Conservation (phyloP, 2,113 vertebrate genomes). For the Bubalus kerabau region DNA sequence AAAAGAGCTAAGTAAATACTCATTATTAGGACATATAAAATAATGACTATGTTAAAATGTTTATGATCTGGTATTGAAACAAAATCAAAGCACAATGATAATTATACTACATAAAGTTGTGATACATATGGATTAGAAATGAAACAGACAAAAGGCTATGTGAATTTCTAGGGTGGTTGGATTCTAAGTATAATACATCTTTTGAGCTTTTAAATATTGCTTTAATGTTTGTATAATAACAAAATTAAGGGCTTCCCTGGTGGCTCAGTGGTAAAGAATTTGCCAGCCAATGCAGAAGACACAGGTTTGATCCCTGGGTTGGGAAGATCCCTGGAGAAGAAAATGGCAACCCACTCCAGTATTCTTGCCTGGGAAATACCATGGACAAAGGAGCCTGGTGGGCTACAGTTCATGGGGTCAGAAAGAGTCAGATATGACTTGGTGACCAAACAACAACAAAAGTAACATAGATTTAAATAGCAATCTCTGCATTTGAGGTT, state of each 20-base stretch:
- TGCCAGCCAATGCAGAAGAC: not conserved
- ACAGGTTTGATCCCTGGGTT: not conserved
- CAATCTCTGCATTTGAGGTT: not conserved
- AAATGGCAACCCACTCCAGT: not conserved
- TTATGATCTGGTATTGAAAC: not conserved
- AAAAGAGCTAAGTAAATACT: not conserved
- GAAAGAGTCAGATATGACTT: not conserved
- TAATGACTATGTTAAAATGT: not conserved
- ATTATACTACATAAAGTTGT: not conserved
- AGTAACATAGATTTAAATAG: not conserved
- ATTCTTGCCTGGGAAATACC: not conserved
- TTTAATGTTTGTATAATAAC: not conserved
- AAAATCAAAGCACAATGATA: conserved; percentile 7
- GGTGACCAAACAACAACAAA: not conserved
- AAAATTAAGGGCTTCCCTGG: not conserved
- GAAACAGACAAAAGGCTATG: not conserved
- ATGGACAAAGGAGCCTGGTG: not conserved
- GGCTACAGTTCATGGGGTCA: not conserved
- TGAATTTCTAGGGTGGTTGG: not conserved
- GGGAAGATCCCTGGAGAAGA: not conserved
- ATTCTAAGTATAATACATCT: not conserved
- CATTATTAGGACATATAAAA: not conserved
- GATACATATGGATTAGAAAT: not conserved
- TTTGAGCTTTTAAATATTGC: not conserved
- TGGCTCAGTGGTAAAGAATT: not conserved